Evolutionary conservation across 1,140 invertebrate genomes (phyloP).

Genomic region (Maniola jurtina): DNA sequence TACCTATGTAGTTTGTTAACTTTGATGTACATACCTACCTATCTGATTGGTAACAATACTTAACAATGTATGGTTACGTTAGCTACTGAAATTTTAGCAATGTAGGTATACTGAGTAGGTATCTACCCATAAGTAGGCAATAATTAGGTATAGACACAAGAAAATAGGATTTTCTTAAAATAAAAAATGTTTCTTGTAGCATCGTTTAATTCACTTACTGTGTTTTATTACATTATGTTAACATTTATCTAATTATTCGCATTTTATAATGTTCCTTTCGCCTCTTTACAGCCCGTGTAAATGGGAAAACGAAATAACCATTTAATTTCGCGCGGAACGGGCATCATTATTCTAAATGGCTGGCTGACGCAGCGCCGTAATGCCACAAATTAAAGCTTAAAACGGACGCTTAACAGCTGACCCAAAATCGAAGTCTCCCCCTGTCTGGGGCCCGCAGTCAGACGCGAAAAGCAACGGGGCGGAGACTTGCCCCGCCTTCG

Average conservation of each 20-base stretch:
- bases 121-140: no score
- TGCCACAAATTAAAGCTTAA: conserved; percentile 79
- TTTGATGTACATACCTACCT: no score
- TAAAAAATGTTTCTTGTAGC: no score
- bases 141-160: no score
- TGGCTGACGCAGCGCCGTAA: conserved; percentile 60
- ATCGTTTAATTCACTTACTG: background rate
- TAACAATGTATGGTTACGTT: no score
- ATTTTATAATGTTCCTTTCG: background rate
- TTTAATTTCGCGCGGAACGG: conserved; percentile 57
- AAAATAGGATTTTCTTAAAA: no score
- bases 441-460: conserved; percentile 34
- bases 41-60: no score
- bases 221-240: background rate
- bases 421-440: conserved; percentile 71
- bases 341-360: conserved; percentile 73
- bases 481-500: conserved; percentile 67
- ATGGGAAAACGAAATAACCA: conserved; percentile 49
- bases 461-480: conserved; percentile 60
- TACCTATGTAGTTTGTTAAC: no score
- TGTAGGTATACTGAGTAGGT: no score
- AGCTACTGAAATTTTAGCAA: no score
- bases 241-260: background rate
- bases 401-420: conserved; percentile 77
- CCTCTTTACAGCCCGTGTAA: conserved; percentile 32